Evolutionary conservation across 2,888 invertebrate species (phyloP), one percentile per base, ranked within the genome.

Genomic region (Pandemis heparana): DNA sequence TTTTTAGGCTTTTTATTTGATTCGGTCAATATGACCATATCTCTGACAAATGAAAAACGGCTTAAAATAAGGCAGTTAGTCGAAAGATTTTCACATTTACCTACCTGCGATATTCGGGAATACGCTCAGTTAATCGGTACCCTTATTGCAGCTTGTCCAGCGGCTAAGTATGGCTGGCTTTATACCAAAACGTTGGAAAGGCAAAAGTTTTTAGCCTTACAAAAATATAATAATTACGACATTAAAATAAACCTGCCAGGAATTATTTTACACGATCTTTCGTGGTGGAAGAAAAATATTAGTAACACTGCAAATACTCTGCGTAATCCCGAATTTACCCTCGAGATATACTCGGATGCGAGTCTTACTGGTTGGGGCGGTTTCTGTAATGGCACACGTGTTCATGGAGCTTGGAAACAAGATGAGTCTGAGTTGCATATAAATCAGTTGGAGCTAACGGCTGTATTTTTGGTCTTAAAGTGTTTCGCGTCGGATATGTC

Each of bases 1-100:
- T 76, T 71, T 53, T 62, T 78, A 48, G 78, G 78, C 4, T 75
- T 78, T 16, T 56, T 72, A 6, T 75, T 75, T 56, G 61, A 76
- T 43, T 65, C 74, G 1, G 23, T n/a, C 39, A 51, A 71, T 12
- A 59, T 77, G 46, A 53, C 74, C 2, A 64, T 77, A 8, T 38
- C 51, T 5, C 8, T 78, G 12, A 70, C 77, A 0, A 0, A 18
- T 23, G 75, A 76, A 9, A 78, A 77, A 73, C 71, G 74, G 16
- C 10, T 70, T 9, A 75, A 63, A 10, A 74, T 70, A 43, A 14
- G n/a, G 14, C 53, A 70, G 18, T 16, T 71, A n/a, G 32, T 75
- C 39, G 8, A 48, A 56, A 76, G 73, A 70, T 74, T 67, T 64
- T 48, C 18, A n/a, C n/a, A n/a, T n/a, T n/a, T n/a, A n/a, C n/a